Evolutionary conservation across 2,888 invertebrate species (phyloP).

Genomic region (Pachliopta kotzebuea): DNA sequence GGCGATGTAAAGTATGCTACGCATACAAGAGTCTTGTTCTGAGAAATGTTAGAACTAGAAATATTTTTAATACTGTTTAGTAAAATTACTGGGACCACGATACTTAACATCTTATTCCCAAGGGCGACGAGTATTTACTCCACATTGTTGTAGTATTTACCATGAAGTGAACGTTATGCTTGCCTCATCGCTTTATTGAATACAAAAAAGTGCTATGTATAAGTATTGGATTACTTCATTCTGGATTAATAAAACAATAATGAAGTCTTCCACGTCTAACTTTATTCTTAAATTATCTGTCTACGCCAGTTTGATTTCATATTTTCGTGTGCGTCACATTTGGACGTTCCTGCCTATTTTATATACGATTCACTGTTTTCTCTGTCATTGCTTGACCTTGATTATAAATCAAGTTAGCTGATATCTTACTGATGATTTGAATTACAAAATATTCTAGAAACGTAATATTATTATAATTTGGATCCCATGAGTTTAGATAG

Average conservation of each 20-base stretch:
- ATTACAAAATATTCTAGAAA: conserved; percentile 34
- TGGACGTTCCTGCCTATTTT: conserved; percentile 50
- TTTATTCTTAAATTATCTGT: conserved; percentile 48
- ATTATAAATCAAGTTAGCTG: conserved; percentile 42
- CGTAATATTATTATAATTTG: conserved; percentile 15
- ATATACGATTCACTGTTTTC: conserved; percentile 51
- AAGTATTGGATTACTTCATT: conserved; percentile 44
- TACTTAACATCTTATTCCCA: too few relatives aligned
- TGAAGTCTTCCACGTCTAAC: conserved; percentile 46
- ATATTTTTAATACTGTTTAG: conserved; percentile 40
- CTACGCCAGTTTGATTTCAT: conserved; percentile 39
- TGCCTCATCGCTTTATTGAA: too few relatives aligned
- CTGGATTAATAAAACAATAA: conserved; percentile 43
- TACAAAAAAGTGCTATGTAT: conserved; percentile 36
- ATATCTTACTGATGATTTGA: conserved; percentile 39
- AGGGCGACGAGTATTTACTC: too few relatives aligned
- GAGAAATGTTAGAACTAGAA: conserved; percentile 36
- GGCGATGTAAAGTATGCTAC: conserved; percentile 51
- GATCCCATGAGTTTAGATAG: conserved; percentile 10
- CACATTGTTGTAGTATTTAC: too few relatives aligned
- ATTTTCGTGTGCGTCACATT: conserved; percentile 44
- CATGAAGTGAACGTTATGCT: too few relatives aligned
- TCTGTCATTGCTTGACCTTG: conserved; percentile 48
- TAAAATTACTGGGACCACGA: too few relatives aligned
- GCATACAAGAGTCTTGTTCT: conserved; percentile 41